Evolutionary conservation across 2,113 vertebrate genomes (phyloP).

Genomic region (Hippotragus niger): DNA sequence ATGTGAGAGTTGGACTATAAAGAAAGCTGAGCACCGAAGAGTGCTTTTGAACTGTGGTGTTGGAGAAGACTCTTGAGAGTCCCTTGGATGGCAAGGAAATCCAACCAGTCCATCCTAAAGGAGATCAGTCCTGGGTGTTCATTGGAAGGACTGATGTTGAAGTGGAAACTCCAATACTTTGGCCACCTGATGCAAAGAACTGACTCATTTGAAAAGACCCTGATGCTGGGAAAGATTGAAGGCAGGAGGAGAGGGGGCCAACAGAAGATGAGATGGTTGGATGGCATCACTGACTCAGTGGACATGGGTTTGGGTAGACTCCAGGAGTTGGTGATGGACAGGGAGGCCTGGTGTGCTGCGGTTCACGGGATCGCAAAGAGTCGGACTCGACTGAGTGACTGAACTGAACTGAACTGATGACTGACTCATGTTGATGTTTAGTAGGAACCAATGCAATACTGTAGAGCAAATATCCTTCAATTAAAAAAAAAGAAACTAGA

Average conservation of each 20-base stretch:
- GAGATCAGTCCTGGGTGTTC: neutral
- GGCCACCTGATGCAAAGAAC: neutral
- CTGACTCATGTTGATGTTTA: neutral
- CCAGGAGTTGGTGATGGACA: neutral
- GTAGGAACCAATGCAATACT: neutral
- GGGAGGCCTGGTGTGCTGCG: rapidly evolving
- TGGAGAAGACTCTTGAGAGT: neutral
- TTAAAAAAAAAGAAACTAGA: neutral
- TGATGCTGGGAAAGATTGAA: neutral
- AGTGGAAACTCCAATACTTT: neutral
- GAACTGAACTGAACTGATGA: neutral
- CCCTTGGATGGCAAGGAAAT: neutral
- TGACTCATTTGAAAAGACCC: neutral
- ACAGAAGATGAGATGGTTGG: neutral
- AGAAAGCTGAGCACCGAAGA: neutral
- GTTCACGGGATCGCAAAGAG: neutral
- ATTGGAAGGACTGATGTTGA: neutral
- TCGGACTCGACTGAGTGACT: rapidly evolving
- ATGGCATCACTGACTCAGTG: neutral
- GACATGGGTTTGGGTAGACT: neutral
- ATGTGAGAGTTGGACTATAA: neutral
- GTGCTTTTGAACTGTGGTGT: neutral
- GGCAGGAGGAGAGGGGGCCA: neutral
- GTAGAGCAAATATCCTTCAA: neutral
- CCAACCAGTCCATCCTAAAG: neutral